A percentile compares a stretch with the other conserved stretches of the same genome.
These are phyloP conservation scores for Philonicus albiceps DNA, from an alignment of 2,888 invertebrate genomes.

Conservation along the genomic window DNA sequence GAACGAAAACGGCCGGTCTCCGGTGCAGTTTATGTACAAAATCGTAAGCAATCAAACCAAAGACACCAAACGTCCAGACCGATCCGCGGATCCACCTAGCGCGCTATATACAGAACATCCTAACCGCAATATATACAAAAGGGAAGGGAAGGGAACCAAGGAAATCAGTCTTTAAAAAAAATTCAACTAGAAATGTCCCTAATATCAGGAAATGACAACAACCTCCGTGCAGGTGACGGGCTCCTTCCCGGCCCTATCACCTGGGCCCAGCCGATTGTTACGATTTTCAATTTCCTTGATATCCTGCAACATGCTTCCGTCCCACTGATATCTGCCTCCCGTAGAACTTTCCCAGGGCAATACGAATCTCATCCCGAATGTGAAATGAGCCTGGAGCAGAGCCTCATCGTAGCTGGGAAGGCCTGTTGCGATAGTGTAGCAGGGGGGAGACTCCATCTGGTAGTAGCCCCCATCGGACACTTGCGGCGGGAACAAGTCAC, in stretches of 20 bases:
- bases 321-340: slow-evolving; percentile 52
- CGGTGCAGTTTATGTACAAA: slow-evolving; percentile 9
- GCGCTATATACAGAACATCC: neutral
- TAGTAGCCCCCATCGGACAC: slow-evolving; percentile 56
- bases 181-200: slow-evolving; percentile 5
- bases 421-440: slow-evolving; percentile 71
- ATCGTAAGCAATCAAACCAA: slow-evolving; percentile 11
- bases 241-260: neutral
- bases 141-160: neutral
- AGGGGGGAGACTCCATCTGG: slow-evolving; percentile 68
- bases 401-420: slow-evolving; percentile 72
- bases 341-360: slow-evolving; percentile 50
- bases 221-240: slow-evolving; percentile 27
- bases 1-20: neutral
- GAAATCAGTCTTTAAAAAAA: slow-evolving; percentile 44
- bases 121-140: slow-evolving; percentile 23
- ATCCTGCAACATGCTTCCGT: slow-evolving; percentile 43
- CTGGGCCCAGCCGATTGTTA: neutral
- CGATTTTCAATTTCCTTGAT: slow-evolving; percentile 33
- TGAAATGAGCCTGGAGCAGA: slow-evolving; percentile 62
- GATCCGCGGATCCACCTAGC: neutral
- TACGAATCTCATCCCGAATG: slow-evolving; percentile 54
- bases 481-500: slow-evolving; percentile 47
- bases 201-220: slow-evolving; percentile 45
- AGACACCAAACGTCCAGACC: neutral